Evolutionary conservation across 2,888 invertebrate species (phyloP).

Genomic region (Encarsia formosa): DNA sequence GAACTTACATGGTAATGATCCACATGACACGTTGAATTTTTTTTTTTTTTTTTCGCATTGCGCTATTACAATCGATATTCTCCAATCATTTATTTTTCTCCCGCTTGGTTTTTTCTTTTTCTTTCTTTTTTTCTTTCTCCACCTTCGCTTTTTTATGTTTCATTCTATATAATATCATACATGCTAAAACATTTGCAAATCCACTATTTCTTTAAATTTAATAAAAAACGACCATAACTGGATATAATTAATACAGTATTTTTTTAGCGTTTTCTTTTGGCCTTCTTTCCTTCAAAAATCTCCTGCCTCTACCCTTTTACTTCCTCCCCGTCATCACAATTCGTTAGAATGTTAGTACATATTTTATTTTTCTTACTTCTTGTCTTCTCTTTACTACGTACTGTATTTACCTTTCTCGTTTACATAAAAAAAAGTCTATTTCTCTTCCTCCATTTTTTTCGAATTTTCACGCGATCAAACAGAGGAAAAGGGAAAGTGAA

Average conservation of each 20-base stretch:
- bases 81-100: constrained; percentile 33
- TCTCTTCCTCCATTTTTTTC: constrained; percentile 17
- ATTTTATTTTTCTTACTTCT: constrained; percentile 4
- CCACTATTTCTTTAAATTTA: constrained; percentile 40
- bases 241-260: constrained; percentile 35
- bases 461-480: constrained; percentile 6
- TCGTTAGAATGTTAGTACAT: background rate
- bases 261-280: constrained; percentile 22
- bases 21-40: constrained; percentile 26
- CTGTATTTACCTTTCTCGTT: constrained; percentile 11
- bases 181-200: constrained; percentile 46
- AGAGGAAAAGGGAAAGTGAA: constrained; percentile 19
- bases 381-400: constrained; percentile 18
- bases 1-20: constrained; percentile 18
- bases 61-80: constrained; percentile 20
- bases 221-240: constrained; percentile 40
- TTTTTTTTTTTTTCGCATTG: constrained; percentile 12
- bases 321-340: constrained; percentile 13
- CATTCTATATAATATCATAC: constrained; percentile 42
- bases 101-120: constrained; percentile 33
- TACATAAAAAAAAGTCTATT: constrained; percentile 3
- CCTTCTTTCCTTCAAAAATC: constrained; percentile 18
- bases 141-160: constrained; percentile 4
- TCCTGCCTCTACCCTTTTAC: constrained; percentile 21
- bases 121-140: constrained; percentile 34